Base-by-base conservation (phyloP, 2,797 vertebrate species). In the Odontamblyopus lacepedii region DNA sequence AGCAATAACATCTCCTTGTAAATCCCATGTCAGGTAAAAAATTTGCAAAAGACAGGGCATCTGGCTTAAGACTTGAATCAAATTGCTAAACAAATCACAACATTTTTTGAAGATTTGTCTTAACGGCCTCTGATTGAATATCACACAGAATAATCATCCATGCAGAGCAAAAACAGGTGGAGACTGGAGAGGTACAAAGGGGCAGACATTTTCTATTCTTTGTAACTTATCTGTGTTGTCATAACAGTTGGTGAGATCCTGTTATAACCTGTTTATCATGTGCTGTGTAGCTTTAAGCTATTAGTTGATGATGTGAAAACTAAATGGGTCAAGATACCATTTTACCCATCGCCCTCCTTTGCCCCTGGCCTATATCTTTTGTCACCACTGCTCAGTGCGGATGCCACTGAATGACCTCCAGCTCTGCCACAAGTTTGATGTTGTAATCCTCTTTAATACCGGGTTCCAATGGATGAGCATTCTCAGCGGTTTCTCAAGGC, bases 281-380 rank as follows among this genome's bases (percentile, higher is more conserved):
- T 73, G 78, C 55, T 53, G 76, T 63, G 72, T 69, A 30, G 81
- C 79, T 78, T 53, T 55, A 69, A 78, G 79, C 53, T 63, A 26
- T 35, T 13, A 32, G 64, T 63, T 69, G 74, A 71, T 79, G 81
- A 69, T 30, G 78, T 80, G 63, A 67, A 83, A 78, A 56, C 70
- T 76, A 88, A 90, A 81, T 57, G 67, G 85, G 83, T 84, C 74
- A 83, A 79, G 87, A 87, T 82, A 83, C 84, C 27, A 44, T 66
- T 77, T 69, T 67, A 74, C 78, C 84, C 85, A 78, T 76, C 18
- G 55, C 68, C 75, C 80, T 78, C 74, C 11, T 67, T 41, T 53
- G 72, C 63, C 26, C 38, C 67, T 68, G 72, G 73, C 57, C 63
- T 78, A 7, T 63, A 72, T 80, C 82, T 82, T 83, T 85, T 85